Evolutionary conservation across 2,888 invertebrate genomes (phyloP), one percentile per base, ranked within the genome.

Genomic region (Norana najaformis): DNA sequence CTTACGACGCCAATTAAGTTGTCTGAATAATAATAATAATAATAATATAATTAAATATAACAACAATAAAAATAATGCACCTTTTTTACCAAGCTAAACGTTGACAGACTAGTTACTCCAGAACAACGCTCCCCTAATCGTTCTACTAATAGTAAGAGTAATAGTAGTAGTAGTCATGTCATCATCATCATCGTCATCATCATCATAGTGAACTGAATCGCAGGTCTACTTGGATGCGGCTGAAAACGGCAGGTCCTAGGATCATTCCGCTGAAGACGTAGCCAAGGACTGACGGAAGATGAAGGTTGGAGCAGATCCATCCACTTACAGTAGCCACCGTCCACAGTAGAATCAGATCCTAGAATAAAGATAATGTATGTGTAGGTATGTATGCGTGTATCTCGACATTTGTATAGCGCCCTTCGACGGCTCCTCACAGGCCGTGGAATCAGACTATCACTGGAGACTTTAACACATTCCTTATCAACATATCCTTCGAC

Each of bases 261-360:
- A 92, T 88, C 39, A 93, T 88, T 23, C 93, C 93, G 34, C 90
- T 89, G 85, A 92, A n/a, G 34, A 93, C 91, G 89, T 92, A 92
- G n/a, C 93, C 93, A 89, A 93, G 93, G 92, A 93, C 91, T 88
- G 92, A 69, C 14, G 93, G 93, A 23, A 93, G 90, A 14, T 90
- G 36, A n/a, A 92, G 41, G n/a, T 90, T 8, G 2, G 90, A 53
- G 89, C 92, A 92, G n/a, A 91, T 11, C 90, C 89, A 90, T 23
- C 93, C 92, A 35, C 90, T 88, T 6, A 91, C 18, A 36, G 90
- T 90, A 8, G 91, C 88, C 41, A 90, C 34, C 30, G 93, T 34
- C 83, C 92, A 88, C 41, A 93, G 34, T 35, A 83, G 90, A n/a
- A 93, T 47, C 39, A 93, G 83, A 83, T 93, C 93, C 93, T 93